phyloP scores from a whole-genome alignment of 2,113 vertebrate species.

The Saccopteryx bilineata region DNA sequence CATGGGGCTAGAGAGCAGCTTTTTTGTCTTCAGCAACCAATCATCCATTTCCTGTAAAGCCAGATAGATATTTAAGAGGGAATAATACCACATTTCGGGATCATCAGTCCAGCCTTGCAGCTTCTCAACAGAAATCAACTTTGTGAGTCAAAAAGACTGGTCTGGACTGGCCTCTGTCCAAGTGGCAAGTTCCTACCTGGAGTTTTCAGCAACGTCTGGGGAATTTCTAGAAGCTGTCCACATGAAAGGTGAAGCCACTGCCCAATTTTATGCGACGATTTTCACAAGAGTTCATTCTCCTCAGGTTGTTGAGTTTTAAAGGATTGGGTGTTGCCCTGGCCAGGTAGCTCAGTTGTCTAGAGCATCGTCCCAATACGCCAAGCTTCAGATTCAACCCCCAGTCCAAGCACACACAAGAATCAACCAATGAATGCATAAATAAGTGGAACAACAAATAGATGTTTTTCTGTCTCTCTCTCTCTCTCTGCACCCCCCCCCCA shows the following conservation, averaged over 20 bases:
- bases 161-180: background rate
- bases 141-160: constrained; percentile 9
- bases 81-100: constrained; percentile 58
- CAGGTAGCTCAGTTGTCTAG: too few species aligned
- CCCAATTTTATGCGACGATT: background rate
- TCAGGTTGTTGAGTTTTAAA: background rate
- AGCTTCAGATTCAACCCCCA: too few species aligned
- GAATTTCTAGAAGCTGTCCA: background rate
- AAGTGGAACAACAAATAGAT: too few species aligned
- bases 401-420: too few species aligned
- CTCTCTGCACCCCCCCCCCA: too few species aligned
- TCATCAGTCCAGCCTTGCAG: constrained; percentile 30
- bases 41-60: constrained; percentile 60
- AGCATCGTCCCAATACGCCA: too few species aligned
- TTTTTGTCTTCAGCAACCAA: constrained; percentile 64
- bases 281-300: background rate
- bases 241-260: background rate
- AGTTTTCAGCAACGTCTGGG: background rate
- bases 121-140: constrained; percentile 36
- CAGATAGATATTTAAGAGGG: constrained; percentile 66
- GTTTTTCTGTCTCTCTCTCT: too few species aligned
- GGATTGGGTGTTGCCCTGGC: too few species aligned
- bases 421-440: too few species aligned
- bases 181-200: background rate
- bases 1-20: constrained; percentile 2